phyloP scores from a whole-genome alignment of 1,140 invertebrate species.

The Heliconius melpomene region DNA sequence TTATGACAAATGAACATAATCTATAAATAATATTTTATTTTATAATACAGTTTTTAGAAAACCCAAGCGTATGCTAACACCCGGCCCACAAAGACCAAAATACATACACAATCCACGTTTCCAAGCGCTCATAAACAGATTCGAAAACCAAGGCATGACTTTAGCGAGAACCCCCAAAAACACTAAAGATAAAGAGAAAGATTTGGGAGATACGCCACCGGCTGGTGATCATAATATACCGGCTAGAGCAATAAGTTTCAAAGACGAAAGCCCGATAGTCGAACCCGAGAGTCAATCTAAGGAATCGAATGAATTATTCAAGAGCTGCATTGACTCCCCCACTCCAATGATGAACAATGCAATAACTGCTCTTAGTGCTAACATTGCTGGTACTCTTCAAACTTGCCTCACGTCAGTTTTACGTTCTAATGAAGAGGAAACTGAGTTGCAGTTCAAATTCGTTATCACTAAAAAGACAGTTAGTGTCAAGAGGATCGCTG shows the following conservation, averaged over 20 bases:
- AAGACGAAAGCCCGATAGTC: slow-evolving; percentile 67
- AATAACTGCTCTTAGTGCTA: slow-evolving; percentile 60
- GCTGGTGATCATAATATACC: slow-evolving; percentile 63
- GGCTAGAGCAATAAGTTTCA: slow-evolving; percentile 76
- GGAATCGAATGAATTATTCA: slow-evolving; percentile 70
- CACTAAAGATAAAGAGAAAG: slow-evolving; percentile 46
- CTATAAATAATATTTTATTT: not conserved
- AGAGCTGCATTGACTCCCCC: slow-evolving; percentile 59
- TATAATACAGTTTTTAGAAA: slow-evolving; percentile 69
- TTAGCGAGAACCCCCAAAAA: slow-evolving; percentile 57
- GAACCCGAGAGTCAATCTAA: slow-evolving; percentile 52
- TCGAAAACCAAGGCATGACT: slow-evolving; percentile 63
- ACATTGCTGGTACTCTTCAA: slow-evolving; percentile 74
- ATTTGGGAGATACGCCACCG: slow-evolving; percentile 64
- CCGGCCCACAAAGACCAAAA: slow-evolving; percentile 65
- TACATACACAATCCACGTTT: slow-evolving; percentile 70
- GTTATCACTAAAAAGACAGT: slow-evolving; percentile 76
- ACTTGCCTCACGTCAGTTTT: slow-evolving; percentile 68
- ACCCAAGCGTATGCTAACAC: slow-evolving; percentile 74
- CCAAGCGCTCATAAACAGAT: slow-evolving; percentile 78
- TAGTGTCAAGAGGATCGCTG: slow-evolving; percentile 59
- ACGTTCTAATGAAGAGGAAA: slow-evolving; percentile 65
- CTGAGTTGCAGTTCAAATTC: slow-evolving; percentile 80
- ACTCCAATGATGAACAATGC: slow-evolving; percentile 53
- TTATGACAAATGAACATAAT: not conserved